Evolutionary conservation across 2,113 vertebrate species (phyloP).

Genomic region (Chaetops frenatus): DNA sequence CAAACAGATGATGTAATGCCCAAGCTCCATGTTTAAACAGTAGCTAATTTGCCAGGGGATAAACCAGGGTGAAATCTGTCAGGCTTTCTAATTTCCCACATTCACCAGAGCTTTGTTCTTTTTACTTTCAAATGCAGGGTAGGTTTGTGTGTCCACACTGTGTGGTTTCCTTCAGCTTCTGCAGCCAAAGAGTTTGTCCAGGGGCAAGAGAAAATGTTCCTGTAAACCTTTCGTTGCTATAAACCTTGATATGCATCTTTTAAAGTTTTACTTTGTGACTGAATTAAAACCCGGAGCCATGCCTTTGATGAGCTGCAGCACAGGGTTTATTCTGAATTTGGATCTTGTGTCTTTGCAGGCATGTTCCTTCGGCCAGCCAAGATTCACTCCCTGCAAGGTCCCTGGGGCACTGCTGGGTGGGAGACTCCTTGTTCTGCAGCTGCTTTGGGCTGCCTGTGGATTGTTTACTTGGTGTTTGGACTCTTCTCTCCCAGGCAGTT

Average conservation of each 20-base stretch:
- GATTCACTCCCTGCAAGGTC: not conserved
- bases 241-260: not conserved
- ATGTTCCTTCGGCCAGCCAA: not conserved
- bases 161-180: not conserved
- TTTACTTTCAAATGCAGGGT: not conserved
- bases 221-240: not conserved
- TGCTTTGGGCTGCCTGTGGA: not conserved
- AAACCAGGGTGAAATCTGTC: constrained; percentile 1
- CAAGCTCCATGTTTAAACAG: constrained; percentile 1
- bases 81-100: not conserved
- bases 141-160: not conserved
- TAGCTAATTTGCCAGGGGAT: constrained; percentile 15
- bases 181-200: not conserved
- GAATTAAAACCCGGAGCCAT: not conserved
- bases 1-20: constrained; percentile 34
- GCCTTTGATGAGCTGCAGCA: not conserved
- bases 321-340: not conserved
- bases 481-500: not conserved
- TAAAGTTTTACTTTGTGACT: not conserved
- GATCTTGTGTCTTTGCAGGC: not conserved
- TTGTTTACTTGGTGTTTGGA: not conserved
- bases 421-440: not conserved
- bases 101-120: constrained; percentile 12
- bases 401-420: not conserved
- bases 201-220: not conserved